A percentile compares a stretch with the other conserved stretches of the same genome.
Conservation (phyloP, 2,888 invertebrate species). For the Heliconius aoede region DNA sequence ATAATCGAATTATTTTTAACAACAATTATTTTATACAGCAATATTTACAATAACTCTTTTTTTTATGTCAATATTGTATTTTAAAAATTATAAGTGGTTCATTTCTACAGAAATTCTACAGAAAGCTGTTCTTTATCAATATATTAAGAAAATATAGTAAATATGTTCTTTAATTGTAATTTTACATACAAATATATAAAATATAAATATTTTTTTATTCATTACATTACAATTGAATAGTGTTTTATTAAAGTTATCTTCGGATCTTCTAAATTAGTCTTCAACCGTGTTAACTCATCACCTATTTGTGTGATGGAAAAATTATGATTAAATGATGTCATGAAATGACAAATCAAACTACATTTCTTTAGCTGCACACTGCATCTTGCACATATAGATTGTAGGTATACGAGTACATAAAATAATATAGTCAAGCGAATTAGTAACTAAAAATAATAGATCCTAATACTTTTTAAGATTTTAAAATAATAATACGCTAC, state of each 20-base stretch:
- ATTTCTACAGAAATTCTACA: background rate
- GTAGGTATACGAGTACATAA: background rate
- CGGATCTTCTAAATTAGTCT: conserved; percentile 25
- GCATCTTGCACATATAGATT: too few relatives aligned
- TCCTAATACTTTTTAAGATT: too few relatives aligned
- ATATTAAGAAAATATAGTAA: background rate
- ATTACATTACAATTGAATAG: background rate
- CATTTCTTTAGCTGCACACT: background rate
- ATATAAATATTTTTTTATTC: background rate
- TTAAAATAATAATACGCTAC: too few relatives aligned
- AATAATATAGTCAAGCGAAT: background rate
- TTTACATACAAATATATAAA: conserved; percentile 3
- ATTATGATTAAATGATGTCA: background rate
- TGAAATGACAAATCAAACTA: background rate
- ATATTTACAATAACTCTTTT: conserved; percentile 9
- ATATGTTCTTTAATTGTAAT: conserved; percentile 1
- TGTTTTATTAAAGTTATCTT: conserved; percentile 15
- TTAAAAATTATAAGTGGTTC: background rate
- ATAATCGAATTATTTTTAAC: background rate
- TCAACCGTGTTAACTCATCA: conserved; percentile 26
- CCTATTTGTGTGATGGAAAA: conserved; percentile 20
- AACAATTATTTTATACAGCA: background rate
- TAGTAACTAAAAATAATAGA: background rate
- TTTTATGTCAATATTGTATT: background rate
- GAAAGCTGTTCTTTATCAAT: background rate